Percentiles rank a stretch among this genome's conserved stretches.
phyloP scores from a whole-genome alignment of 2,113 vertebrate genomes.

The Potamarius usumacintae region DNA sequence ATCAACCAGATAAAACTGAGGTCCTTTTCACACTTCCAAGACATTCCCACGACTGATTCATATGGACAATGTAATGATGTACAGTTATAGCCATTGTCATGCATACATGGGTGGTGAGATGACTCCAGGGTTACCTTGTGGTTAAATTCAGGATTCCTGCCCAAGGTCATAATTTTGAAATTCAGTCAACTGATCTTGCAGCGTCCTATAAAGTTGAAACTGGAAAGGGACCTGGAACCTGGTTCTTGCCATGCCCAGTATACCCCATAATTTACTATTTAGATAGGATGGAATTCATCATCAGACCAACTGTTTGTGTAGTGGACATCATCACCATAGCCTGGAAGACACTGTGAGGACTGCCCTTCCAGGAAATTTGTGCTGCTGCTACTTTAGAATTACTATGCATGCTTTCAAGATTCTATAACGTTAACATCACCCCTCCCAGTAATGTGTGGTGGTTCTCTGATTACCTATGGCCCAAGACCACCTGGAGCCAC shows the following conservation, averaged over 20 bases:
- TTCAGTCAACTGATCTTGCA: not conserved
- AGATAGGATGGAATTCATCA: not conserved
- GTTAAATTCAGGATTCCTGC: not conserved
- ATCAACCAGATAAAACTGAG: not conserved
- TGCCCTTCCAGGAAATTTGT: not conserved
- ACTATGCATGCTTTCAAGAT: not conserved
- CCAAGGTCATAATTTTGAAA: not conserved
- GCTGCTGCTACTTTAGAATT: not conserved
- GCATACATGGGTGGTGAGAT: not conserved
- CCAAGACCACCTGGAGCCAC: no score
- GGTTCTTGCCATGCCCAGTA: not conserved
- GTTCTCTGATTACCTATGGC: not conserved
- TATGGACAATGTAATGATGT: not conserved
- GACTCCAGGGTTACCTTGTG: not conserved
- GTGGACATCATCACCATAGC: not conserved
- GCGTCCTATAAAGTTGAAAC: not conserved
- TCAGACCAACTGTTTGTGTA: not conserved
- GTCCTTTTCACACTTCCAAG: no score
- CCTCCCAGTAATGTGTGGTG: not conserved
- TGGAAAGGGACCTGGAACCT: not conserved
- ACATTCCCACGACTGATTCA: not conserved
- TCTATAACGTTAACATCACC: not conserved
- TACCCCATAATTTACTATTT: not conserved
- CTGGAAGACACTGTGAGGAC: not conserved
- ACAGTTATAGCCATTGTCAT: not conserved